Percentiles rank a stretch among this genome's conserved stretches.
These are phyloP conservation scores for Alcis repandata DNA, from an alignment of 2,888 invertebrate species.

Conservation along the genomic window DNA sequence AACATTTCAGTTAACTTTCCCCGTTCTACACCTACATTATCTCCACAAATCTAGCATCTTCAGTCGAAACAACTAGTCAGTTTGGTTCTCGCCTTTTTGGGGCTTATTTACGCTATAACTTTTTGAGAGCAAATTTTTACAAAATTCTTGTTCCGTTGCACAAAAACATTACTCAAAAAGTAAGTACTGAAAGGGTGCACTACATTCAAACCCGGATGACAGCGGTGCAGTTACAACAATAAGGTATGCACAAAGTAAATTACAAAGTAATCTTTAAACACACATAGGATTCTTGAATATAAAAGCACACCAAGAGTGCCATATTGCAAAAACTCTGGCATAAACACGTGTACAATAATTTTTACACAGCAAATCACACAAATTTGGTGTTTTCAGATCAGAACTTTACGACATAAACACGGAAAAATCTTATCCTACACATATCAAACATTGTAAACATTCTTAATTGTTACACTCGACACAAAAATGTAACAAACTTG, in stretches of 20 bases:
- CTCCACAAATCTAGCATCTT: constrained; percentile 19
- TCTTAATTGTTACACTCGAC: background rate
- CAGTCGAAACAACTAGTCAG: constrained; percentile 33
- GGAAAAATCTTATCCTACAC: background rate
- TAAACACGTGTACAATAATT: background rate
- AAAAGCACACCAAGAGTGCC: background rate
- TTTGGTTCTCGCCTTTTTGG: background rate
- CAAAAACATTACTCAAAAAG: background rate
- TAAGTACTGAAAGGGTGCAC: background rate
- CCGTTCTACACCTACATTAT: constrained; percentile 27
- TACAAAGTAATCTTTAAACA: background rate
- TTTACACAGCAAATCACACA: background rate
- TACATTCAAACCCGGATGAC: background rate
- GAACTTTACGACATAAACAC: background rate
- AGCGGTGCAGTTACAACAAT: background rate
- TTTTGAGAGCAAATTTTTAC: too few species aligned
- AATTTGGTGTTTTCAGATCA: background rate
- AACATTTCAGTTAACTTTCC: constrained; percentile 34
- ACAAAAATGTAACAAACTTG: constrained; percentile 13
- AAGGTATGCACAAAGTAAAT: background rate
- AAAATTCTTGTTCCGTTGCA: too few species aligned
- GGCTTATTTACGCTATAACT: background rate
- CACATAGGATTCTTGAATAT: constrained; percentile 1
- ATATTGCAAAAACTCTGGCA: background rate
- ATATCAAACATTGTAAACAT: constrained; percentile 3